These are phyloP conservation scores for Microplitis demolitor DNA, from an alignment of 1,140 invertebrate species.

Conservation along the genomic window DNA sequence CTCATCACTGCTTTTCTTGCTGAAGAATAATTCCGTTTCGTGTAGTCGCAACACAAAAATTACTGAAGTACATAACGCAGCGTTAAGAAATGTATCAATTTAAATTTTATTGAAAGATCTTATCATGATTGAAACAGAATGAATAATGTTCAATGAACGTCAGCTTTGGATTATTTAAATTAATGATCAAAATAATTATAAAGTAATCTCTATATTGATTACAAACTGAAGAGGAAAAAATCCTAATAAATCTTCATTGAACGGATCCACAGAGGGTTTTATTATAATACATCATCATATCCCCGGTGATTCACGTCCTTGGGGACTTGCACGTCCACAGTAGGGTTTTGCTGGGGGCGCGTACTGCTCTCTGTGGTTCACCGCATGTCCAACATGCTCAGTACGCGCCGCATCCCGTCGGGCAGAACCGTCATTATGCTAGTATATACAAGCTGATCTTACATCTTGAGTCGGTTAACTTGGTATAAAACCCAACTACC, in stretches of 20 bases:
- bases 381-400: constrained; percentile 57
- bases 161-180: too few relatives aligned
- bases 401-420: constrained; percentile 37
- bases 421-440: constrained; percentile 55
- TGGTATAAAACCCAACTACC: too few relatives aligned
- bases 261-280: background rate
- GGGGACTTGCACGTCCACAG: constrained; percentile 4
- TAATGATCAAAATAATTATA: too few relatives aligned
- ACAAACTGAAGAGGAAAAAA: background rate
- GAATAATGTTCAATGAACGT: too few relatives aligned
- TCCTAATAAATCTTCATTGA: background rate
- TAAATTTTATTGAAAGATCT: too few relatives aligned
- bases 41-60: too few relatives aligned
- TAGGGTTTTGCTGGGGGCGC: constrained; percentile 36
- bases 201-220: too few relatives aligned
- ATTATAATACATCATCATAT: constrained; percentile 3
- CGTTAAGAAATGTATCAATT: too few relatives aligned
- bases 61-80: too few relatives aligned
- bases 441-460: constrained; percentile 45
- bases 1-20: too few relatives aligned
- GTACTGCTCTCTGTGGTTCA: constrained; percentile 53
- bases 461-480: constrained; percentile 16
- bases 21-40: too few relatives aligned
- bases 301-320: background rate
- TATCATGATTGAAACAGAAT: too few relatives aligned